Conservation (phyloP, 2,888 invertebrate species). For the Drosophila yooni region DNA sequence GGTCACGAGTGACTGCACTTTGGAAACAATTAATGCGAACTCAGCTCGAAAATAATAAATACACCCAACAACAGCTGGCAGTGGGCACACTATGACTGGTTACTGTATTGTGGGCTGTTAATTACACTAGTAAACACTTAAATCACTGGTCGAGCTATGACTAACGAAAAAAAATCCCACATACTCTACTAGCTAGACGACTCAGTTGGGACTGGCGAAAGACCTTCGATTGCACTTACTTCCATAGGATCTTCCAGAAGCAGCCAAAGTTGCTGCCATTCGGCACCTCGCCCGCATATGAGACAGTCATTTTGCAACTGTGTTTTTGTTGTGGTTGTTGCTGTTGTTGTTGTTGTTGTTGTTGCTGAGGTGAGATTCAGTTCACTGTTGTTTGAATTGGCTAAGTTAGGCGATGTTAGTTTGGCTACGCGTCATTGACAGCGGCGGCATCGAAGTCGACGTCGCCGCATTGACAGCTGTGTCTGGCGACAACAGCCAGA, state of each 20-base stretch:
- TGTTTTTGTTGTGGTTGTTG: constrained; percentile 19
- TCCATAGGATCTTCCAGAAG: constrained; percentile 95
- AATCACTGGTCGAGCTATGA: constrained; percentile 15
- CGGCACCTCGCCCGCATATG: constrained; percentile 95
- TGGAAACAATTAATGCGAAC: constrained; percentile 60
- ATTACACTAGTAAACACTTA: constrained; percentile 61
- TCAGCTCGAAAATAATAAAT: constrained; percentile 33
- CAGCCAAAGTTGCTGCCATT: constrained; percentile 97
- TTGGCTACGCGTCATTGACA: constrained; percentile 67
- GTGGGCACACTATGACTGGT: constrained; percentile 36
- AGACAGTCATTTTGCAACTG: constrained; percentile 90
- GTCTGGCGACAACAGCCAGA: constrained; percentile 10
- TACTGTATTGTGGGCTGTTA: constrained; percentile 54
- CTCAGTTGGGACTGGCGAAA: constrained; percentile 9
- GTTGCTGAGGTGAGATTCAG: constrained; percentile 12
- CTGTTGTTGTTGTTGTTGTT: constrained; percentile 20
- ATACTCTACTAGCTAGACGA: constrained; percentile 9
- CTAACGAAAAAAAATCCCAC: constrained; percentile 31
- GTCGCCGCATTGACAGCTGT: constrained; percentile 54
- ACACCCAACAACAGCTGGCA: constrained; percentile 45
- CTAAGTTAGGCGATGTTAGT: constrained; percentile 56
- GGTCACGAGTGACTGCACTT: constrained; percentile 76
- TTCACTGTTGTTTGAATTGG: constrained; percentile 36
- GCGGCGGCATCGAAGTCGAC: constrained; percentile 48
- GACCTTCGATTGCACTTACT: constrained; percentile 87